Evolutionary conservation across 2,888 invertebrate species (phyloP), one percentile per base, ranked within the genome.

Genomic region (Deroplatys truncata): DNA sequence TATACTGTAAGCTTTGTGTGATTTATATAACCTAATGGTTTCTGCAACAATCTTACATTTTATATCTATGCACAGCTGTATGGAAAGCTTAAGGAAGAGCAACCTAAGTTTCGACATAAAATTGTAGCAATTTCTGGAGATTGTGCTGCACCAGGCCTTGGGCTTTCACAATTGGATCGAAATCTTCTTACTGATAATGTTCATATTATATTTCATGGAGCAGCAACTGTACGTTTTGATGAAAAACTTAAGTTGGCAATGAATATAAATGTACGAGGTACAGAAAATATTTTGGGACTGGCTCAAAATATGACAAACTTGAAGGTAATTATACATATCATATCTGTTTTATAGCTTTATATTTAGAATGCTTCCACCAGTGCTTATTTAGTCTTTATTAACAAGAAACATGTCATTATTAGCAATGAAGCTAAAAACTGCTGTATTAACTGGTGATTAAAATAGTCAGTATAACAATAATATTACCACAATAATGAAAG

Each of bases 211-310:
- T 97, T 99, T 93, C 98, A 99, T 92, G 97, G 97, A 15, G 99
- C 99, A 0, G 99, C 99, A 0, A 98, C 98, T 0, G 97, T 99
- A 9, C 96, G 96, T 92, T 98, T 98, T 92, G 97, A 98, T 93
- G 98, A 98, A 92, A 96, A 96, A 86, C 94, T 98, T 0, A 95
- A 96, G 92, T 93, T 96, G 2, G 97, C 98, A 0, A 95, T 97
- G 85, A 95, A 95, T 86, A 97, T 97, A 92, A 98, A 98, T 93
- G 96, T 98, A 3, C 94, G 95, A 31, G 98, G 97, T 0, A 97
- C 97, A 0, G 95, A 96, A 91, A 96, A 97, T 86, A 95, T 98
- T n/a, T 92, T 98, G 16, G 95, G 96, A 56, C 94, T 98, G 10
- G 95, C 97, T 90, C 95, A 95, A 91, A 94, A 96, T 88, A 97